Evolutionary conservation across 2,113 vertebrate species (phyloP).

Genomic region (Trichomycterus rosablanca): DNA sequence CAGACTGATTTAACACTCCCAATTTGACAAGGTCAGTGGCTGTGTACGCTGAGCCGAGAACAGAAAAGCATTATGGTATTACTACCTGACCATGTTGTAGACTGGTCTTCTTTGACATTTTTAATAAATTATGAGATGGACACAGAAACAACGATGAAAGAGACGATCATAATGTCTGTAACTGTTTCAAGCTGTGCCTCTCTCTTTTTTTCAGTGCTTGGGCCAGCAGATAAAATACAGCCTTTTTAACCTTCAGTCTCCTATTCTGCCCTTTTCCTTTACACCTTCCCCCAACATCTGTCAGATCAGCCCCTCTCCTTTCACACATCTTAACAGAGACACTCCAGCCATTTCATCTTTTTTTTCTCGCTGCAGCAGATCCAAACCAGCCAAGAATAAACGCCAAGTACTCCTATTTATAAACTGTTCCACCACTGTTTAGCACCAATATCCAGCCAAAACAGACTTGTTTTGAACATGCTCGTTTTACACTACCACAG

Average conservation of each 20-base stretch:
- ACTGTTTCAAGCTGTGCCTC: no score
- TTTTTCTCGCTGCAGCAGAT: neutral
- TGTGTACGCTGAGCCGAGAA: neutral
- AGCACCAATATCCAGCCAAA: neutral
- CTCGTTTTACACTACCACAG: neutral
- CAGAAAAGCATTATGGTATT: neutral
- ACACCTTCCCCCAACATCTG: neutral
- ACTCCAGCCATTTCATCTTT: neutral
- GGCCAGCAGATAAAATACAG: neutral
- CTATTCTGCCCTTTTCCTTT: neutral
- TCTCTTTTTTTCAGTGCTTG: neutral
- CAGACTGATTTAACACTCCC: conserved; percentile 8
- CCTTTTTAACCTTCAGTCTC: neutral
- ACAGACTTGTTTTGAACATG: neutral
- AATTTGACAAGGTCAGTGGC: neutral
- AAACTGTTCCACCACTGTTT: conserved; percentile 1
- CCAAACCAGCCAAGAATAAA: neutral
- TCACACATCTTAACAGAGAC: neutral
- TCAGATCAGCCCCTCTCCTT: neutral
- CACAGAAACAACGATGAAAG: neutral
- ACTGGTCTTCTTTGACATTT: neutral
- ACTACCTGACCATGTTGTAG: no score
- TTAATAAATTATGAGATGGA: neutral
- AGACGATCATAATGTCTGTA: neutral
- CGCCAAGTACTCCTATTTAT: neutral